A percentile compares a stretch with the other conserved stretches of the same genome.
Conservation (phyloP, 2,888 invertebrate species). For the Diaprepes abbreviatus region DNA sequence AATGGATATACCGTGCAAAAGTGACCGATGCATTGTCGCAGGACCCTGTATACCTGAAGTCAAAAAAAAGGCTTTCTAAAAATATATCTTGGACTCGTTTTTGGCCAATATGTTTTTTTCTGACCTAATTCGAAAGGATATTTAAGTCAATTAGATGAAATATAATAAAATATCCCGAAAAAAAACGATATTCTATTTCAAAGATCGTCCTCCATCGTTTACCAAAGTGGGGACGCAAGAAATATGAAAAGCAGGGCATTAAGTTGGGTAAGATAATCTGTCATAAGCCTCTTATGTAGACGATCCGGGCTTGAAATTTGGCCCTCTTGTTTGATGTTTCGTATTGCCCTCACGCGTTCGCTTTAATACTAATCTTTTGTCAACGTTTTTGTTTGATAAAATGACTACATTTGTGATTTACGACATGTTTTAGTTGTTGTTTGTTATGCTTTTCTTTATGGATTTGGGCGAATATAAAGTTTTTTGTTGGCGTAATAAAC, state of each 20-base stretch:
- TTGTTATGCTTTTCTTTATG: not conserved
- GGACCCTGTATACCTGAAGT: no score
- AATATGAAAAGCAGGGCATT: constrained; percentile 20
- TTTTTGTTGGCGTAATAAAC: no score
- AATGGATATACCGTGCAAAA: no score
- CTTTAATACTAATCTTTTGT: constrained; percentile 37
- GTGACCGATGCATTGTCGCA: no score
- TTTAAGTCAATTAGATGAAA: no score
- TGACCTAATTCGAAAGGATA: no score
- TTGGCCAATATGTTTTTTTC: no score
- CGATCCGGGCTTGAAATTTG: not conserved
- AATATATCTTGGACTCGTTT: no score
- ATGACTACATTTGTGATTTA: constrained; percentile 3
- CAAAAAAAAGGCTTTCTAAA: no score
- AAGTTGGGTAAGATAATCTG: constrained; percentile 12
- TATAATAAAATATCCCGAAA: no score
- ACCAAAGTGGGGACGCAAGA: not conserved
- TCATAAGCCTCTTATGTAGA: constrained; percentile 16
- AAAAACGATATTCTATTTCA: no score
- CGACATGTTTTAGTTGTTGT: constrained; percentile 5
- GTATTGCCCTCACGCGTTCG: constrained; percentile 10
- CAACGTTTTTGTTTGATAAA: constrained; percentile 32
- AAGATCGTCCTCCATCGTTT: not conserved
- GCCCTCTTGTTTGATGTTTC: constrained; percentile 5
- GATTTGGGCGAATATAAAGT: no score